phyloP scores from a whole-genome alignment of 2,797 vertebrate genomes.

The Cuniculus paca region DNA sequence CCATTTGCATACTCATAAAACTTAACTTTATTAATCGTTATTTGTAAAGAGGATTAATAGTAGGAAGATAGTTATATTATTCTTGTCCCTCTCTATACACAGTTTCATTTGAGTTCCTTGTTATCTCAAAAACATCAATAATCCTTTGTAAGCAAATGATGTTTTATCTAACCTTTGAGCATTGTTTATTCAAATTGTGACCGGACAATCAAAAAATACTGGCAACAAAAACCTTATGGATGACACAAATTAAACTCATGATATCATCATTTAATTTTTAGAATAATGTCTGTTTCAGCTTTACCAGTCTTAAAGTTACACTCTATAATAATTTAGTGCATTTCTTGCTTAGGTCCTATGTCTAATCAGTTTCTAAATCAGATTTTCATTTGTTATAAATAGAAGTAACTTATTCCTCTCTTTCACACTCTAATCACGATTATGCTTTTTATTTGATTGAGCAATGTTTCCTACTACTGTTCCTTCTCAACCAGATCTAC shows the following conservation, averaged over 20 bases:
- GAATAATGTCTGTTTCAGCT: neutral
- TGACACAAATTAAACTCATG: neutral
- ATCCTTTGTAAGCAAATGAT: neutral
- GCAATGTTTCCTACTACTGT: neutral
- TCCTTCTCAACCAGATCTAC: neutral
- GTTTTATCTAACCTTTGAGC: neutral
- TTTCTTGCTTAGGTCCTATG: neutral
- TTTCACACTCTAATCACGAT: neutral
- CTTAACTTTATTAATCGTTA: neutral
- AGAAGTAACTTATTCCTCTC: neutral
- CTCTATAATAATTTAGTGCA: neutral
- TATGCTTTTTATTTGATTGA: neutral
- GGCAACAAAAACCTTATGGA: neutral
- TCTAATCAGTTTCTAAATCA: neutral
- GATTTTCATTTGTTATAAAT: neutral
- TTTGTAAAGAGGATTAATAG: neutral
- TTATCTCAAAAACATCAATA: neutral
- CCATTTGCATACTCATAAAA: neutral
- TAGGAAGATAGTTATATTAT: neutral
- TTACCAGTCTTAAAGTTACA: neutral
- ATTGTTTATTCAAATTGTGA: neutral
- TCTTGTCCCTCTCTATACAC: neutral
- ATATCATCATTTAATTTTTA: neutral
- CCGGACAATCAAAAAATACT: neutral
- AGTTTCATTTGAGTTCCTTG: neutral